Percentiles rank a stretch among this genome's conserved stretches.
phyloP scores from a whole-genome alignment of 2,888 invertebrate species.

The Heliconius hortense region DNA sequence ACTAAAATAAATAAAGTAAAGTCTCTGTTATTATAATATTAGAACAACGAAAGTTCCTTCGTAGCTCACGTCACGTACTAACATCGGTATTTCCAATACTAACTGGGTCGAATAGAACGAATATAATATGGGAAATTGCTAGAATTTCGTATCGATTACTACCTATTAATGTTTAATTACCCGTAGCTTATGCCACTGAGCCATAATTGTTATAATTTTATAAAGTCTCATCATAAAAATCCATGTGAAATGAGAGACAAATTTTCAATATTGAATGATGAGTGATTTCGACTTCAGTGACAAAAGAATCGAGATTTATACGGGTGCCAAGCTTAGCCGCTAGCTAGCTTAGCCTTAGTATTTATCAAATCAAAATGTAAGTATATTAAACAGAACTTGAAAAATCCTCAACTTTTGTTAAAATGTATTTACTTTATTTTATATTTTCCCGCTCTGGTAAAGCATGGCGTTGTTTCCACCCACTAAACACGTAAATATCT shows the following conservation, averaged over 20 bases:
- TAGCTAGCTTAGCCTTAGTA: too few relatives aligned
- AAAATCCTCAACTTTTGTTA: too few relatives aligned
- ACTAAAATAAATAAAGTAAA: too few relatives aligned
- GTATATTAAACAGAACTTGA: too few relatives aligned
- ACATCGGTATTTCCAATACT: slow-evolving; percentile 32
- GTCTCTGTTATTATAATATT: not conserved
- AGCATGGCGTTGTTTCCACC: too few relatives aligned
- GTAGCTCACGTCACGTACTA: slow-evolving; percentile 25
- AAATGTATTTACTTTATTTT: too few relatives aligned
- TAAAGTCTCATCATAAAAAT: too few relatives aligned
- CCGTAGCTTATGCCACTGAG: too few relatives aligned
- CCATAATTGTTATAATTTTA: too few relatives aligned
- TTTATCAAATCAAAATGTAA: not conserved
- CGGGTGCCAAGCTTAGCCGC: not conserved
- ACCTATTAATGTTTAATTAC: not conserved
- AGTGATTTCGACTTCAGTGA: not conserved
- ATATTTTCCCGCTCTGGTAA: too few relatives aligned
- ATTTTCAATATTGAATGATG: not conserved
- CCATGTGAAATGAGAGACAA: not conserved
- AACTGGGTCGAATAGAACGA: slow-evolving; percentile 25
- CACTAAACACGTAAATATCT: too few relatives aligned
- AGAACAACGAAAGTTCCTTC: not conserved
- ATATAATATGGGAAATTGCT: not conserved
- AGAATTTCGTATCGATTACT: slow-evolving; percentile 11
- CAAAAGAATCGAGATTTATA: too few relatives aligned